Evolutionary conservation across 2,888 invertebrate genomes (phyloP).

Genomic region (Drosophila silvestris): DNA sequence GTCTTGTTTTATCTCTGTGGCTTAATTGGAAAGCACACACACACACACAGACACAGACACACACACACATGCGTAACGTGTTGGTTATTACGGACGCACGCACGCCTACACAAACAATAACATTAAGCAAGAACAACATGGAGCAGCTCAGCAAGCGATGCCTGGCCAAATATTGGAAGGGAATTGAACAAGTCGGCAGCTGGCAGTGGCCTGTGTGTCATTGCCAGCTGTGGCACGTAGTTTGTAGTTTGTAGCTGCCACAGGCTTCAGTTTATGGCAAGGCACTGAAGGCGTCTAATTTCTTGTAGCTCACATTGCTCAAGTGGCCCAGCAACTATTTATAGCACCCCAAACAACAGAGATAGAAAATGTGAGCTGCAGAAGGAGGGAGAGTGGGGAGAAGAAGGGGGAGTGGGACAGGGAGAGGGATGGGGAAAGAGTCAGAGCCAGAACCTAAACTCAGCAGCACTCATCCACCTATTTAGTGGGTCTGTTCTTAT

Average conservation of each 20-base stretch:
- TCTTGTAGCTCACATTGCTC: conserved; percentile 5
- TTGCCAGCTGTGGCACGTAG: conserved; percentile 42
- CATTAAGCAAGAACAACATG: conserved; percentile 25
- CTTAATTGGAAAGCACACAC: conserved; percentile 76
- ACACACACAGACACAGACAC: conserved; percentile 1
- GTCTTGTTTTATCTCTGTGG: conserved; percentile 66
- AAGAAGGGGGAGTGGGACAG: background rate
- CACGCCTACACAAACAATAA: conserved; percentile 45
- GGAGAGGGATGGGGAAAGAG: background rate
- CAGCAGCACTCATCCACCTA: conserved; percentile 1
- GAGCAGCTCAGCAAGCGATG: background rate
- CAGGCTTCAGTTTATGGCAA: conserved; percentile 33
- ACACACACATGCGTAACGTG: conserved; percentile 49
- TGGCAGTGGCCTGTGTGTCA: conserved; percentile 19
- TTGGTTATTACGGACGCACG: conserved; percentile 57
- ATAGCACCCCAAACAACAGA: conserved; percentile 3
- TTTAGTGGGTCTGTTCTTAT: background rate
- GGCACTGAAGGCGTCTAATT: conserved; percentile 10
- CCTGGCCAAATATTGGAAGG: conserved; percentile 47
- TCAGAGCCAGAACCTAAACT: background rate
- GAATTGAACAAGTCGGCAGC: conserved; percentile 20
- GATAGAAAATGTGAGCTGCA: background rate
- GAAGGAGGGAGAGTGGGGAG: background rate
- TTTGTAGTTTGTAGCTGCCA: conserved; percentile 24
- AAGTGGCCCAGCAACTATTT: conserved; percentile 11